A percentile compares a stretch with the other conserved stretches of the same genome.
Evolutionary conservation across 2,888 invertebrate species (phyloP).

Genomic region (Zonitis immaculata): DNA sequence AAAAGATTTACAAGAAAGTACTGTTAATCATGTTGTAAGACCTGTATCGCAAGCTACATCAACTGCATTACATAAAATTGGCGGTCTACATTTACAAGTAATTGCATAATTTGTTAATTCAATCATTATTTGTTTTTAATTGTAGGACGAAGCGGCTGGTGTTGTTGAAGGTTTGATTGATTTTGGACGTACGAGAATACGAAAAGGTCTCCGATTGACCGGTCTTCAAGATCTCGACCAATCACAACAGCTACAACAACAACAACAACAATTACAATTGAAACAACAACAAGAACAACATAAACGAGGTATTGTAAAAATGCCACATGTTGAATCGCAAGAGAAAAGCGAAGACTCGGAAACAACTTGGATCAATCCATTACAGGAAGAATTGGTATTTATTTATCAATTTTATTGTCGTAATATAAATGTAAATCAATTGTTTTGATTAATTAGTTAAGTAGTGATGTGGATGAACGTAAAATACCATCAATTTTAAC

Average conservation of each 20-base stretch:
- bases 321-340: slow-evolving; percentile 24
- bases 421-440: background rate
- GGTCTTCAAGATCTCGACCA: slow-evolving; percentile 53
- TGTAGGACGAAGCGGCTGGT: slow-evolving; percentile 62
- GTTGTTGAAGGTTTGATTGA: slow-evolving; percentile 61
- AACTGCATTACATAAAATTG: slow-evolving; percentile 59
- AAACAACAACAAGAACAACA: slow-evolving; percentile 8
- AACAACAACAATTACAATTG: no score
- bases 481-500: slow-evolving; percentile 34
- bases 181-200: slow-evolving; percentile 58
- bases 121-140: no score
- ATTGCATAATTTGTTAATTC: no score
- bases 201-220: slow-evolving; percentile 56
- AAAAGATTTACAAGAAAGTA: slow-evolving; percentile 54
- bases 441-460: background rate
- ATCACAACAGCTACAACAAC: slow-evolving; percentile 16
- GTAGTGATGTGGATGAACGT: slow-evolving; percentile 1
- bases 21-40: slow-evolving; percentile 49
- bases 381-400: slow-evolving; percentile 33
- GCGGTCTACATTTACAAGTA: slow-evolving; percentile 52
- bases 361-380: slow-evolving; percentile 43
- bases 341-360: slow-evolving; percentile 36
- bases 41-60: slow-evolving; percentile 46
- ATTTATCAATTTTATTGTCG: background rate
- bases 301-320: slow-evolving; percentile 25